These are phyloP conservation scores for Phoenoteleia sp. DNA, from an alignment of 2,888 invertebrate genomes.

Conservation along the genomic window DNA sequence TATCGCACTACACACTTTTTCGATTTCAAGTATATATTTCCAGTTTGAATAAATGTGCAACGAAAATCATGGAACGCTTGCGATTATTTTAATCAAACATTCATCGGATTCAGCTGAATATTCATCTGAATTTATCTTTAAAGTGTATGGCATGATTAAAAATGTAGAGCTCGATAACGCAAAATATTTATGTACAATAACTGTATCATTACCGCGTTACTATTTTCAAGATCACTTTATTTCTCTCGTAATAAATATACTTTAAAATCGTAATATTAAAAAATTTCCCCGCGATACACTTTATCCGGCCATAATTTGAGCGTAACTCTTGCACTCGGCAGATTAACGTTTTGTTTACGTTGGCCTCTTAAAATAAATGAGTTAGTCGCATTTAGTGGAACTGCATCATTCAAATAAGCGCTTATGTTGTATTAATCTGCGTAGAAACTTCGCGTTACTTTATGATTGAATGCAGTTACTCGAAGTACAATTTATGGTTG, in stretches of 20 bases:
- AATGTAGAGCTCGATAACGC: neutral
- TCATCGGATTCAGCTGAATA: constrained; percentile 30
- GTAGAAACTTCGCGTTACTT: constrained; percentile 24
- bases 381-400: constrained; percentile 26
- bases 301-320: neutral
- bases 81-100: constrained; percentile 29
- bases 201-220: too few species aligned
- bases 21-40: constrained; percentile 6
- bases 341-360: constrained; percentile 31
- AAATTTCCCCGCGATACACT: too few species aligned
- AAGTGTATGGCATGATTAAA: constrained; percentile 10
- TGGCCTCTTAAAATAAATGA: constrained; percentile 25
- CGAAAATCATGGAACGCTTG: neutral
- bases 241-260: too few species aligned
- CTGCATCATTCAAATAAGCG: constrained; percentile 42
- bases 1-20: too few species aligned
- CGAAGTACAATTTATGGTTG: constrained; percentile 41
- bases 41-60: neutral
- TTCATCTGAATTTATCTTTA: constrained; percentile 33
- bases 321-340: neutral
- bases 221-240: too few species aligned
- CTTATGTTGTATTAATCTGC: constrained; percentile 53
- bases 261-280: too few species aligned
- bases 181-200: too few species aligned
- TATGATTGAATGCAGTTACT: constrained; percentile 47